Percentiles rank a stretch among this genome's conserved stretches.
Evolutionary conservation across 2,888 invertebrate species (phyloP).

Genomic region (Diadromus collaris): DNA sequence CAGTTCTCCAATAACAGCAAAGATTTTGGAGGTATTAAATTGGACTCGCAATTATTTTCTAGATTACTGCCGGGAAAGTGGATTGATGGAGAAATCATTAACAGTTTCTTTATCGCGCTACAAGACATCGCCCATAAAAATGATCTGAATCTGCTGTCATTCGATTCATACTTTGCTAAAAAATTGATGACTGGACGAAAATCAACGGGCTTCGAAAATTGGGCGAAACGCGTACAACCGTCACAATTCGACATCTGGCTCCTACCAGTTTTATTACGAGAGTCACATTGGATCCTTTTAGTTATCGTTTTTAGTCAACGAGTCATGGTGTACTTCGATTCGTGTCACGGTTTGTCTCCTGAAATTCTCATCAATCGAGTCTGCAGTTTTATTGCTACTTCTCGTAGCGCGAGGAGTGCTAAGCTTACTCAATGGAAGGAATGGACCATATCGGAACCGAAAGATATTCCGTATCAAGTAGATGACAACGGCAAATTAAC

Average conservation of each 20-base stretch:
- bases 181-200: background rate
- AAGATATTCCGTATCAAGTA: background rate
- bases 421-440: slow-evolving; percentile 8
- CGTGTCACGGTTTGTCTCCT: background rate
- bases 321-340: slow-evolving; percentile 22
- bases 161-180: slow-evolving; percentile 25
- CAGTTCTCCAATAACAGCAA: slow-evolving; percentile 14
- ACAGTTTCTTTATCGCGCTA: slow-evolving; percentile 28
- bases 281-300: slow-evolving; percentile 14
- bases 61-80: slow-evolving; percentile 13
- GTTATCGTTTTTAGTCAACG: slow-evolving; percentile 9
- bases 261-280: background rate
- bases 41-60: background rate
- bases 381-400: slow-evolving; percentile 12
- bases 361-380: slow-evolving; percentile 10
- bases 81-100: slow-evolving; percentile 22
- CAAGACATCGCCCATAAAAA: slow-evolving; percentile 16
- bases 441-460: background rate
- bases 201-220: slow-evolving; percentile 18
- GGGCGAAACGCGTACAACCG: slow-evolving; percentile 7
- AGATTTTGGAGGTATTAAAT: slow-evolving; percentile 13
- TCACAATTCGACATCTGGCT: slow-evolving; percentile 11
- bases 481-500: background rate
- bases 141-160: background rate
- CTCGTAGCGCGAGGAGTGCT: background rate